phyloP scores from a whole-genome alignment of 2,888 invertebrate species.

The Agrochola litura region DNA sequence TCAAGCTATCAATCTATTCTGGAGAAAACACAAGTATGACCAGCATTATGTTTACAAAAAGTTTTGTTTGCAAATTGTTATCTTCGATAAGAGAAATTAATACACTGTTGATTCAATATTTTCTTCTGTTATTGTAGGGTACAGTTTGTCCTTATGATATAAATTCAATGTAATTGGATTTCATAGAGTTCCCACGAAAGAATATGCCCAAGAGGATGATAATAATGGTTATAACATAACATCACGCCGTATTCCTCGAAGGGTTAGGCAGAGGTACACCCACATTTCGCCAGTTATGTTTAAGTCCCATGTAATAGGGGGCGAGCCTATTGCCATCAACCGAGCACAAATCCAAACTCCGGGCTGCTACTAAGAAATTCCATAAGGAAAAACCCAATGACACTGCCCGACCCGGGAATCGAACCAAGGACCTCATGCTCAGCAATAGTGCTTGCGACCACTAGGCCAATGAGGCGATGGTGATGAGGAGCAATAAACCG shows the following conservation, averaged over 20 bases:
- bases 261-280: background rate
- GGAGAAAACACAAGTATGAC: conserved; percentile 10
- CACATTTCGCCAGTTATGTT: background rate
- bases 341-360: background rate
- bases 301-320: background rate
- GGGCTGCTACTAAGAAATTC: background rate
- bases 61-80: conserved; percentile 33
- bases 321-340: background rate
- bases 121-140: conserved; percentile 15
- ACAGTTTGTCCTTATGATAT: background rate
- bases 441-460: background rate
- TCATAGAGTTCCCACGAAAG: background rate
- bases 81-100: conserved; percentile 41
- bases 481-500: background rate
- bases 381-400: background rate
- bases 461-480: background rate
- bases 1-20: conserved; percentile 23
- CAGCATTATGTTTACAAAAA: conserved; percentile 27
- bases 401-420: background rate
- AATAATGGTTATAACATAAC: background rate
- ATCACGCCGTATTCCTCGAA: background rate
- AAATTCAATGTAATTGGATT: background rate
- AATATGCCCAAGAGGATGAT: background rate
- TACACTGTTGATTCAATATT: conserved; percentile 23
- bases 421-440: background rate